Base-by-base conservation (phyloP, 2,797 vertebrate species). In the Cetoscarus ocellatus region DNA sequence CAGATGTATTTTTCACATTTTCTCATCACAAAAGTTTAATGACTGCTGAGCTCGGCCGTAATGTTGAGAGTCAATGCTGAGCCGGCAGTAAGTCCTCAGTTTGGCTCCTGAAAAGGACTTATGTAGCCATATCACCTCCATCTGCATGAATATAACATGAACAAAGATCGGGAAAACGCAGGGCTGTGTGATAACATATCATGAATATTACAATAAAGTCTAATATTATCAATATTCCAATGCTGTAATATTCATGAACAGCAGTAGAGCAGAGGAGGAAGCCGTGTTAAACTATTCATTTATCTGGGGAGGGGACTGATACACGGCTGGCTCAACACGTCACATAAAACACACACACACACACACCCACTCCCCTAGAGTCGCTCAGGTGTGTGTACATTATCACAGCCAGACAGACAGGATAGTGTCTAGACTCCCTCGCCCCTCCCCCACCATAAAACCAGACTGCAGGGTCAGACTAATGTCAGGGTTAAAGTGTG, bases 341-440 rank as follows among this genome's bases (percentile, higher is more conserved):
- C 80, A 62, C 73, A 44, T 61, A 57, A 39, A 62, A 67, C 49
- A 61, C 70, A 67, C 61, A 59, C 43, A 48, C 13, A 67, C 60
- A 60, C 54, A 34, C 39, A 56, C n/a, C 62, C 54, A 49, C 65
- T 54, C 58, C 8, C 12, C 19, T 43, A 57, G 52, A 68, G 50
- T 61, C 71, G 67, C 80, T 87, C 85, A 87, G 80, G 67, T 70
- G 61, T 70, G 80, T 83, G 65, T 72, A 79, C 74, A 88, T 79
- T 84, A 90, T 83, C 80, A 83, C 79, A 78, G 80, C 81, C 83
- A 90, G 88, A 80, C 86, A 88, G 82, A 86, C 84, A 86, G 86
- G 82, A 87, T 73, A 76, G 83, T 11, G 88, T 91, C 91, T 88
- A 90, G 86, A 88, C 86, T 10, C 60, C 53, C 64, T 7, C 34